Conservation (phyloP, 2,888 invertebrate species). For the Latheticus oryzae region DNA sequence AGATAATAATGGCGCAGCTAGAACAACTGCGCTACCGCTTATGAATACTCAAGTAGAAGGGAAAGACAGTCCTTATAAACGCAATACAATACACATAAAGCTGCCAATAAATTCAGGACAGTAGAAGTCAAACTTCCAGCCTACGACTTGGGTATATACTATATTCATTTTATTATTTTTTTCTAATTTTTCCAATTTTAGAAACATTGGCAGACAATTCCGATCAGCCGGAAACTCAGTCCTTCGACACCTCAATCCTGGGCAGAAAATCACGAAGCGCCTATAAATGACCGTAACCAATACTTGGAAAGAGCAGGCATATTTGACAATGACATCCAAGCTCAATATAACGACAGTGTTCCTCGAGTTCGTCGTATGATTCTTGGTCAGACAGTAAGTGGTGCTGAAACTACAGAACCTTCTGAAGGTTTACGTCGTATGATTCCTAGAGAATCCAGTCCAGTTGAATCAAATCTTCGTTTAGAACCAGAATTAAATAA, state of each 20-base stretch:
- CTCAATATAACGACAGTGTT: conserved; percentile 65
- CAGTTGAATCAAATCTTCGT: conserved; percentile 57
- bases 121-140: too few species aligned
- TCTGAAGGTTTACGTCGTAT: conserved; percentile 72
- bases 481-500: too few species aligned
- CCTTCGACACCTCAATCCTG: conserved; percentile 56
- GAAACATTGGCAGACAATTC: conserved; percentile 78
- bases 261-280: conserved; percentile 73
- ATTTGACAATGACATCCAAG: conserved; percentile 67
- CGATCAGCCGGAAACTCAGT: conserved; percentile 75
- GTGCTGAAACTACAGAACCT: conserved; percentile 55
- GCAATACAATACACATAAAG: too few species aligned
- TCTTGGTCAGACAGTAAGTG: too few species aligned
- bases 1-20: too few species aligned
- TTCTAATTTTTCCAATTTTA: too few species aligned
- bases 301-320: conserved; percentile 82
- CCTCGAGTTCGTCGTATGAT: conserved; percentile 74
- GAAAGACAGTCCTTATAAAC: too few species aligned
- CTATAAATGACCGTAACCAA: conserved; percentile 79
- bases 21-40: too few species aligned
- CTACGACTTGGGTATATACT: too few species aligned
- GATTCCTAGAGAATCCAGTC: conserved; percentile 74
- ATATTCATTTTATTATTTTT: too few species aligned
- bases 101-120: too few species aligned
- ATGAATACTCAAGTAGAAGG: too few species aligned